Evolutionary conservation across 1,140 invertebrate species (phyloP), one percentile per base, ranked within the genome.

Genomic region (Reticulitermes speratus): DNA sequence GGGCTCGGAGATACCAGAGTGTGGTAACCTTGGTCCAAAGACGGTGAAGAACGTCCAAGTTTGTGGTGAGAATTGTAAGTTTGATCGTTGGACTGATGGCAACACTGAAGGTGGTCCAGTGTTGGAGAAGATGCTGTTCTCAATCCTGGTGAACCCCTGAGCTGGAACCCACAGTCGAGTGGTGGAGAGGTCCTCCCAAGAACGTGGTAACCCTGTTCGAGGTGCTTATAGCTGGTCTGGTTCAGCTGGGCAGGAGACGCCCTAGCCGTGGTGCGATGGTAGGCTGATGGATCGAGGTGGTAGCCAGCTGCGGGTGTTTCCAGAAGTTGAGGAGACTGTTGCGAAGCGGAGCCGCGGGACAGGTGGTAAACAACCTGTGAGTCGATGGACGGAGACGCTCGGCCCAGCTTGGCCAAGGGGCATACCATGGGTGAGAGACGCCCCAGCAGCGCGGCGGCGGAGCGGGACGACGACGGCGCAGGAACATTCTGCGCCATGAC

Each of bases 21-120:
- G 88, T 96, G 95, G 90, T 96, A 96, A 14, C 95, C 95, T 89
- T 96, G 94, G 90, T 96, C 95, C 38, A 95, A 90, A 87, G 93
- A 95, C 45, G 95, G 94, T 86, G 91, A 92, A 82, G 91, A 90
- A 87, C 93, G 90, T 52, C 91, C 91, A 84, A 91, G 87, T 87
- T 91, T 91, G 30, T 91, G 87, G 87, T 90, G 91, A 87, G 89
- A 89, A 81, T 87, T 89, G 86, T 89, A 85, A n/a, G 30, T 59
- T 23, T 85, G 84, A 25, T 85, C 84, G 48, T 0, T 21, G 3
- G 84, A 23, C n/a, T 85, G 84, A 44, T 69, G 84, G 59, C 59
- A 85, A 48, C 84, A 85, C 84, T 85, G 84, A 44, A 83, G 82
- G 19, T 69, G 84, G 87, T 88, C 89, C 86, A 86, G 87, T 85